These are phyloP conservation scores for Epicauta chinensis DNA, from an alignment of 1,140 invertebrate genomes.

Conservation along the genomic window DNA sequence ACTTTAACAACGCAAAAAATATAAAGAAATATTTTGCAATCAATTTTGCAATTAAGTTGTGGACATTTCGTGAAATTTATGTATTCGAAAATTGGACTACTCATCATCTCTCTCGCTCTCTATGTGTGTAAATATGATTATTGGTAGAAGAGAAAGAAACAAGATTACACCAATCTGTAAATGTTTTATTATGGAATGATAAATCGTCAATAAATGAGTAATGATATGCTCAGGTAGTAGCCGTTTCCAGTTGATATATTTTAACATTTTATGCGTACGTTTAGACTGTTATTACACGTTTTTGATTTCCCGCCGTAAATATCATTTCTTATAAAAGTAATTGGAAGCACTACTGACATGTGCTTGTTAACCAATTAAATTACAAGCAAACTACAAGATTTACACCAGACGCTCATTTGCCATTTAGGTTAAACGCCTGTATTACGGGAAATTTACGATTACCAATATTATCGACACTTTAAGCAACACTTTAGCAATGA, in stretches of 20 bases:
- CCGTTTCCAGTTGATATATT: slow-evolving; percentile 27
- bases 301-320: slow-evolving; percentile 28
- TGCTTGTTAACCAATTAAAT: slow-evolving; percentile 19
- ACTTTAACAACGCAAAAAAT: too few relatives aligned
- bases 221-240: slow-evolving; percentile 31
- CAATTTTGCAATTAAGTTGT: too few relatives aligned
- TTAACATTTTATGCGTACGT: slow-evolving; percentile 22
- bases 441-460: background rate
- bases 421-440: background rate
- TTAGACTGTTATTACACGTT: slow-evolving; percentile 27
- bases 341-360: slow-evolving; percentile 14
- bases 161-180: too few relatives aligned
- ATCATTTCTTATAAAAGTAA: background rate
- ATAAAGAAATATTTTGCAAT: too few relatives aligned
- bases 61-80: too few relatives aligned
- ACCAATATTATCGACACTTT: too few relatives aligned
- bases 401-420: background rate
- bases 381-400: background rate
- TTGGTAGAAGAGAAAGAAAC: background rate
- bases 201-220: slow-evolving; percentile 21
- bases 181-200: too few relatives aligned
- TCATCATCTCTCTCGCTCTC: too few relatives aligned
- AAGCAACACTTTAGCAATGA: background rate
- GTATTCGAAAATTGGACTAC: too few relatives aligned
- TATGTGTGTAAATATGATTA: too few relatives aligned